Evolutionary conservation across 2,888 invertebrate genomes (phyloP), one percentile per base, ranked within the genome.

Genomic region (Merodon equestris): DNA sequence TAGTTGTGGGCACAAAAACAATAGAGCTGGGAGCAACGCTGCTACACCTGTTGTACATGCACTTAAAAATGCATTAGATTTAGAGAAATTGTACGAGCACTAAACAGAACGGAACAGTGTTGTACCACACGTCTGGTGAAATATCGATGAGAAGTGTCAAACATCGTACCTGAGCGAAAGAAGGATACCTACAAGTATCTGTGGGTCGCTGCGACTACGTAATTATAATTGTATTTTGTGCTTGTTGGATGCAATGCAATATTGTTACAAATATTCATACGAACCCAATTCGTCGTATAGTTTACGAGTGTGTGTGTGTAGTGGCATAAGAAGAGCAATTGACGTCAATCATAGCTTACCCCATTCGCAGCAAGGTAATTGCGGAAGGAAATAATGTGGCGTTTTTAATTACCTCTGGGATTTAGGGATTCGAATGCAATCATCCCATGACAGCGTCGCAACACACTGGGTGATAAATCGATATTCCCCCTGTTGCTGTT

Each of bases 11-110:
- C 79, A 74, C 38, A 48, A 64, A 70, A 74, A 64, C 70, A 79
- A 79, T 63, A 54, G 58, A 63, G 13, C 77, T 63, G 58, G 67
- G 57, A 50, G 53, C 58, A 53, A 63, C 27, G 14, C 45, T 9
- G 51, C 45, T 79, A 64, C 74, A 79, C 79, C 79, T 79, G 79
- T 79, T 79, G 79, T 79, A 56, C 34, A 58, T 74, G 74, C 79
- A 74, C 68, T 79, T 79, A 74, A 79, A 79, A 79, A 79, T 74
- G 64, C 79, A 79, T 79, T 74, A 79, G 74, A 67, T 48, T 42
- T 19, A 53, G 38, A 53, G 64, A 60, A 51, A 38, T 17, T 14
- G 53, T 40, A 44, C 40, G 34, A 61, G 17, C 60, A 47, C 38
- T 14, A 38, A 18, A 50, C 57, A n/a, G n/a, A n/a, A n/a, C 40